Conservation (phyloP, 2,888 invertebrate genomes). For the Stenchaetothrips biformis region DNA sequence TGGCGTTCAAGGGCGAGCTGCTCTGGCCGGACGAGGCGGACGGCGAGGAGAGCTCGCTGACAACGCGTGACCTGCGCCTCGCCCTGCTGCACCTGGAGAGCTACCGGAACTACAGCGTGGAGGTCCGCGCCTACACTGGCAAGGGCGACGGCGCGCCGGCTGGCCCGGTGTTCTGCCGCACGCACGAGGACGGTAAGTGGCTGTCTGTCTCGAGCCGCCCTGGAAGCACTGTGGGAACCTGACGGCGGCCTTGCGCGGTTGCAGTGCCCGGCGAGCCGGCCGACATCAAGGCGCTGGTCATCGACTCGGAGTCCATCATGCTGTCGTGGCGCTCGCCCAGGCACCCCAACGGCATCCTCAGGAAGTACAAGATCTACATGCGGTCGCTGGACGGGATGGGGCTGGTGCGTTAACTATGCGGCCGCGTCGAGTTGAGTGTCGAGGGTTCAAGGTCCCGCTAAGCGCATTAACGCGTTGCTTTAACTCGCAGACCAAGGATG, state of each 20-base stretch:
- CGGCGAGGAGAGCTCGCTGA: conserved; percentile 32
- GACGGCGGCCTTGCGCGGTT: conserved; percentile 30
- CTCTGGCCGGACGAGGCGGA: background rate
- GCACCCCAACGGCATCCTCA: conserved; percentile 45
- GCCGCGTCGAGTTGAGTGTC: too few species aligned
- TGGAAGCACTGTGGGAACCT: too few species aligned
- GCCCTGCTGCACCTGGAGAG: conserved; percentile 42
- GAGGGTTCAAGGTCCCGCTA: too few species aligned
- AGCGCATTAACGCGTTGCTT: too few species aligned
- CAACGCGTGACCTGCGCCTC: conserved; percentile 31
- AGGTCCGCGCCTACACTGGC: conserved; percentile 47
- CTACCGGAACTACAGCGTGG: conserved; percentile 49
- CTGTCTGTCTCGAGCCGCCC: too few species aligned
- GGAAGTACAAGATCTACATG: conserved; percentile 45
- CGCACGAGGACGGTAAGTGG: conserved; percentile 46
- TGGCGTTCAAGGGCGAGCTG: background rate
- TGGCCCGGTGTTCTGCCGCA: conserved; percentile 44
- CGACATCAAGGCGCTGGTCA: conserved; percentile 45
- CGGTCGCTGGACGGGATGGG: conserved; percentile 33
- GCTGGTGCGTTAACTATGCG: conserved; percentile 32
- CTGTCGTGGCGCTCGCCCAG: conserved; percentile 47
- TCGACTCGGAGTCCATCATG: conserved; percentile 44
- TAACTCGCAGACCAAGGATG: conserved; percentile 31
- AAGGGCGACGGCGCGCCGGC: conserved; percentile 47
- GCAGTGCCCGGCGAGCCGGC: conserved; percentile 46